Conservation (phyloP, 2,113 vertebrate species). For the Pseudorectes ferrugineus region DNA sequence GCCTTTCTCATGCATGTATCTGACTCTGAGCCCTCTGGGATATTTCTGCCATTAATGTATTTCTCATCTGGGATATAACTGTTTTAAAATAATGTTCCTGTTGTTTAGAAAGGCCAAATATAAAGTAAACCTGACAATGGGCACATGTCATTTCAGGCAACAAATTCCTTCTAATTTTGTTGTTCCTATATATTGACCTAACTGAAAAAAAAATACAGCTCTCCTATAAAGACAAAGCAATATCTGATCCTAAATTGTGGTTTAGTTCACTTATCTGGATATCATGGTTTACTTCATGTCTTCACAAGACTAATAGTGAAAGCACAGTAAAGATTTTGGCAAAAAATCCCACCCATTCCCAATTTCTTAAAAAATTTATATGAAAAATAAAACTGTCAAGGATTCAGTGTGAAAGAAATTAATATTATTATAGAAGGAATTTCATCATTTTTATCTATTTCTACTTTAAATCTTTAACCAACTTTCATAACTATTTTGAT, state of each 20-base stretch:
- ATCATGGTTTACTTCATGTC: background rate
- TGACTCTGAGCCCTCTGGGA: constrained; percentile 1
- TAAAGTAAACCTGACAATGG: background rate
- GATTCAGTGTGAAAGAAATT: background rate
- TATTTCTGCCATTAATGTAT: background rate
- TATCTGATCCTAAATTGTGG: background rate
- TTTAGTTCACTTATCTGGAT: background rate
- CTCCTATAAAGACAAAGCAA: background rate
- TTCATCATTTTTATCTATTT: background rate
- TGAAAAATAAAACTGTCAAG: background rate
- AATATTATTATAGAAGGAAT: background rate
- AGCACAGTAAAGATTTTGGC: background rate
- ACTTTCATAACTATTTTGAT: background rate
- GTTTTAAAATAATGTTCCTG: background rate
- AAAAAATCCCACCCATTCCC: background rate
- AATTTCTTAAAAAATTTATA: background rate
- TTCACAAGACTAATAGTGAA: background rate
- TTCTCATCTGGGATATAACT: background rate
- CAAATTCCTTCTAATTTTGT: background rate
- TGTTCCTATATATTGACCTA: background rate
- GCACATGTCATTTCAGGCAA: background rate
- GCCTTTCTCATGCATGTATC: constrained; percentile 6
- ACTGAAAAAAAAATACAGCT: background rate
- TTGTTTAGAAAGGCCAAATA: background rate
- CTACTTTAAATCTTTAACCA: background rate